Evolutionary conservation across 2,113 vertebrate species (phyloP).

Genomic region (Cheirogaleus medius): DNA sequence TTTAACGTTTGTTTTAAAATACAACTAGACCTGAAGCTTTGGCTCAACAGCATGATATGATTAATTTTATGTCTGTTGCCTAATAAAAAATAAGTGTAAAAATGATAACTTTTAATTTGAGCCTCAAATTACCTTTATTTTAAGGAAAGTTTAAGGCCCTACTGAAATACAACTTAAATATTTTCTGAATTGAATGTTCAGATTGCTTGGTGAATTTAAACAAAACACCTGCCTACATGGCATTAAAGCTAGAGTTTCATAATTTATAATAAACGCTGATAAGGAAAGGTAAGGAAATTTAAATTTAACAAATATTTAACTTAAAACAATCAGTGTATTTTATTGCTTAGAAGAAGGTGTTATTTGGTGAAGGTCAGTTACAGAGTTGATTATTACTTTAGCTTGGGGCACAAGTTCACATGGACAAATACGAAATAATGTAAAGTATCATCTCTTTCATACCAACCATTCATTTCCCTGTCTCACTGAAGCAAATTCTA

Average conservation of each 20-base stretch:
- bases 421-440: neutral
- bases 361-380: neutral
- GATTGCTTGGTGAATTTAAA: neutral
- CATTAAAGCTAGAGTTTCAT: neutral
- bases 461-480: neutral
- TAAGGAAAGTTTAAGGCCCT: neutral
- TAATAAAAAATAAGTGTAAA: neutral
- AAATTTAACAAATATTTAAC: neutral
- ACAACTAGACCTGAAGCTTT: neutral
- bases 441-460: neutral
- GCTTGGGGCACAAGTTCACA: neutral
- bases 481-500: neutral
- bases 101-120: neutral
- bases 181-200: neutral
- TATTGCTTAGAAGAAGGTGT: neutral
- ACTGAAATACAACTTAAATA: neutral
- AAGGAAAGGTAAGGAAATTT: neutral
- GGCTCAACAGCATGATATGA: neutral
- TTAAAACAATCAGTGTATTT: neutral
- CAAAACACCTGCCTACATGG: no score
- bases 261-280: neutral
- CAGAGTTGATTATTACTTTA: neutral
- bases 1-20: conserved; percentile 60
- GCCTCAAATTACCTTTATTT: neutral
- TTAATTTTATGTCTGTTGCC: neutral